Evolutionary conservation across 2,888 invertebrate genomes (phyloP).

Genomic region (Eristalis pertinax): DNA sequence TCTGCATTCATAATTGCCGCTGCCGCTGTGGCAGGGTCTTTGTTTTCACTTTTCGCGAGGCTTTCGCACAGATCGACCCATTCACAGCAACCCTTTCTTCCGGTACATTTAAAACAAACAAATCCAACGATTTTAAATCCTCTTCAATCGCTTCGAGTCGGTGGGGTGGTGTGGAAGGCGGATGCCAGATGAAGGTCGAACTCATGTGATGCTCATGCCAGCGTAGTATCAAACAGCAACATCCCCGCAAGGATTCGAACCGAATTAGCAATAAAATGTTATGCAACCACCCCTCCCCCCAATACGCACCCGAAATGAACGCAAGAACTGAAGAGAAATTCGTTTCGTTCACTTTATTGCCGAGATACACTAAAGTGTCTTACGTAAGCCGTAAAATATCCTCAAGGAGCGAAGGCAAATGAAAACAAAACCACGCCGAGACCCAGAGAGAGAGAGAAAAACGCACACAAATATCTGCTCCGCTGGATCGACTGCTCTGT

Average conservation of each 20-base stretch:
- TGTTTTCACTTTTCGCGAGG: constrained; percentile 37
- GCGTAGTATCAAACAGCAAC: constrained; percentile 33
- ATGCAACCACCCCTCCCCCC: constrained; percentile 26
- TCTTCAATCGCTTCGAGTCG: constrained; percentile 54
- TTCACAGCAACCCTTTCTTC: constrained; percentile 52
- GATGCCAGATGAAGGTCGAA: not conserved
- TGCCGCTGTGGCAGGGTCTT: not conserved
- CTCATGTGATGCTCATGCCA: constrained; percentile 6
- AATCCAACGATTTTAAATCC: constrained; percentile 57
- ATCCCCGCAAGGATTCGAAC: constrained; percentile 54
- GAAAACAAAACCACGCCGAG: not conserved
- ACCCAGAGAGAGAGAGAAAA: constrained; percentile 13
- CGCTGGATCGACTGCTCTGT: too few species aligned
- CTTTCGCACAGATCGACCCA: constrained; percentile 24
- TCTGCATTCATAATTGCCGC: constrained; percentile 57
- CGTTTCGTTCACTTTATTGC: constrained; percentile 60
- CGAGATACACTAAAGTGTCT: constrained; percentile 64
- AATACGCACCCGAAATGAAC: constrained; percentile 30
- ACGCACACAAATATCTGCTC: constrained; percentile 40
- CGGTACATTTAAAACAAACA: constrained; percentile 55
- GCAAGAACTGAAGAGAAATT: constrained; percentile 41
- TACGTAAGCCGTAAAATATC: constrained; percentile 66
- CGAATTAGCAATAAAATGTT: constrained; percentile 62
- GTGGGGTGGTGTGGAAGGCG: not conserved
- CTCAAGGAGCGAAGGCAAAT: constrained; percentile 21